Conservation (phyloP, 2,113 vertebrate genomes). For the Ammospiza caudacuta region DNA sequence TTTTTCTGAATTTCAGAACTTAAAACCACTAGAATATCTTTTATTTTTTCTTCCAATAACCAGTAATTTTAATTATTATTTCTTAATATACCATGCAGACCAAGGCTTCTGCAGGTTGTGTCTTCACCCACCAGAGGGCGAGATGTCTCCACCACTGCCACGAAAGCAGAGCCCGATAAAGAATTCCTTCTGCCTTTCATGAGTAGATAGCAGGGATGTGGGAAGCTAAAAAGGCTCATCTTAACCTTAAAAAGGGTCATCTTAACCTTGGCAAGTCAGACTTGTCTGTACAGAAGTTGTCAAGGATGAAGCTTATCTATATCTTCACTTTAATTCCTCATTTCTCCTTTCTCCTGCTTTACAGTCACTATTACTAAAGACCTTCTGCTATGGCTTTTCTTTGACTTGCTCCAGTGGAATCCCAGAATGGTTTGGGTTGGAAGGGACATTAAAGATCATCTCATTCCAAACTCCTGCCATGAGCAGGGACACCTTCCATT, state of each 20-base stretch:
- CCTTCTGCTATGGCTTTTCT: background rate
- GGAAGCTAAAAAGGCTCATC: background rate
- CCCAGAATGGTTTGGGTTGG: background rate
- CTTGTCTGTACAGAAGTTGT: background rate
- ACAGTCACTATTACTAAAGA: background rate
- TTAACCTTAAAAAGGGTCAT: background rate
- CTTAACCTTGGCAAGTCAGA: background rate
- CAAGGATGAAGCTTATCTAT: background rate
- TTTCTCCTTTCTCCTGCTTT: background rate
- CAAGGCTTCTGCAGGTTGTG: background rate
- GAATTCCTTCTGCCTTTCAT: background rate
- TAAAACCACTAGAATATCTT: background rate
- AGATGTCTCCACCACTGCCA: background rate
- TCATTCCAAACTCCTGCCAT: background rate
- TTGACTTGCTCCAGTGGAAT: background rate
- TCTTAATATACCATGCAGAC: too few relatives aligned
- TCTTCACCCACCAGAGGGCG: slow-evolving; percentile 55
- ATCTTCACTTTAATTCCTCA: background rate
- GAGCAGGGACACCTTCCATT: background rate
- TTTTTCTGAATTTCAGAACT: background rate
- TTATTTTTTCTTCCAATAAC: background rate
- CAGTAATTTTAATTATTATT: background rate
- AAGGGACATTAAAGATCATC: background rate
- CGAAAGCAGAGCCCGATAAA: background rate
- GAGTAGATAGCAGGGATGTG: background rate